A percentile compares a stretch with the other conserved stretches of the same genome.
phyloP scores from a whole-genome alignment of 2,797 vertebrate genomes.

The Tapirus indicus region DNA sequence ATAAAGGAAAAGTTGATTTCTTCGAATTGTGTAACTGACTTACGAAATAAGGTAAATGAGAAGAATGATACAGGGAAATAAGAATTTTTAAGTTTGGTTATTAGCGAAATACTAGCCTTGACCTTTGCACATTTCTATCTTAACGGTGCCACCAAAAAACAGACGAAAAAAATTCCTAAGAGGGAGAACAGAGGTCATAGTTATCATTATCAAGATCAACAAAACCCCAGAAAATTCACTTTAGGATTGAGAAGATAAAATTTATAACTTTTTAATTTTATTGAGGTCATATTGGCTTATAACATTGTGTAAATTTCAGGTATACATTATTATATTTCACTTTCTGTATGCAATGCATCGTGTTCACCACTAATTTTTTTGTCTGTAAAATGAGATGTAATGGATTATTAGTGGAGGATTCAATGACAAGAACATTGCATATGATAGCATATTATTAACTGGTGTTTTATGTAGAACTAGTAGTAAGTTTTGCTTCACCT shows the following conservation, averaged over 20 bases:
- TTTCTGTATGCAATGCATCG: no score
- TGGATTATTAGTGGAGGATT: neutral
- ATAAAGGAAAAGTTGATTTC: neutral
- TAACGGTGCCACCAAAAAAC: neutral
- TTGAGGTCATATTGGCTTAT: no score
- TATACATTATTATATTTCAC: no score
- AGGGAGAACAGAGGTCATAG: slow-evolving; percentile 7
- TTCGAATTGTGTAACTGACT: neutral
- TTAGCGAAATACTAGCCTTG: slow-evolving; percentile 25
- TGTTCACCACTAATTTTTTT: neutral
- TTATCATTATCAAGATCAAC: slow-evolving; percentile 47
- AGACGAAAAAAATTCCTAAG: neutral
- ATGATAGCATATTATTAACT: neutral
- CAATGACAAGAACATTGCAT: neutral
- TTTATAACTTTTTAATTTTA: no score
- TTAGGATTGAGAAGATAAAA: neutral
- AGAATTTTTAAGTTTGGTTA: neutral
- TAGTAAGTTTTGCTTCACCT: neutral
- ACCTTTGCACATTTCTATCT: slow-evolving; percentile 16
- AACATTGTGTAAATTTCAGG: no score
- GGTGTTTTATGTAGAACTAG: neutral
- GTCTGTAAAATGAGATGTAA: neutral
- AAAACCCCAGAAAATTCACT: slow-evolving; percentile 46
- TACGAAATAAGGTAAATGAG: neutral
- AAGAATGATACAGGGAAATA: slow-evolving; percentile 3